Evolutionary conservation across 2,797 vertebrate species (phyloP).

Genomic region (Natrix natrix): DNA sequence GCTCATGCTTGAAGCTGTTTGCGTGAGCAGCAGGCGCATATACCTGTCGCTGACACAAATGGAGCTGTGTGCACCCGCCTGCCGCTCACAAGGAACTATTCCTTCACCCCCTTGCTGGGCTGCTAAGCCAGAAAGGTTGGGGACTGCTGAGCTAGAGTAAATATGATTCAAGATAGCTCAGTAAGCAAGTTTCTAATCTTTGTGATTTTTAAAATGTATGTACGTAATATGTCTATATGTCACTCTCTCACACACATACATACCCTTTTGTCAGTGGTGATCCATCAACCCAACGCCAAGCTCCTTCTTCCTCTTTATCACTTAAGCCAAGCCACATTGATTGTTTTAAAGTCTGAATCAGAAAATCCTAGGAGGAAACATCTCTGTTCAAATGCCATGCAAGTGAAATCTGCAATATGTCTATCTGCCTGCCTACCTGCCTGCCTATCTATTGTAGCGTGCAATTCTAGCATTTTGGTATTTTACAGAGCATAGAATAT

Average conservation of each 20-base stretch:
- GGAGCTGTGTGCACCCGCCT: background rate
- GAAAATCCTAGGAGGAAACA: conserved; percentile 13
- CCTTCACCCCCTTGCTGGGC: background rate
- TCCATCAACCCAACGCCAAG: conserved; percentile 14
- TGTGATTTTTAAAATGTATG: background rate
- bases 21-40: background rate
- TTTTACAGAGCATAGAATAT: background rate
- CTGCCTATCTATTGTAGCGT: background rate
- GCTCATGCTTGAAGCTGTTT: background rate
- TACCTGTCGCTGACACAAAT: background rate
- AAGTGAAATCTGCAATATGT: background rate
- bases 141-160: background rate
- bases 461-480: background rate
- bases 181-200: background rate
- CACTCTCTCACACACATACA: background rate
- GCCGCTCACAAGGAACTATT: background rate
- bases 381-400: background rate
- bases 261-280: background rate
- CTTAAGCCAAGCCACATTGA: conserved; percentile 9
- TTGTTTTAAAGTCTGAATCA: background rate
- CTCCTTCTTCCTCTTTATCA: background rate
- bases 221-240: too few species aligned
- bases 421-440: background rate
- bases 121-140: background rate
- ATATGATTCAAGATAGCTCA: background rate